These are phyloP conservation scores for Lypha dubia DNA, from an alignment of 2,888 invertebrate genomes.

Conservation along the genomic window DNA sequence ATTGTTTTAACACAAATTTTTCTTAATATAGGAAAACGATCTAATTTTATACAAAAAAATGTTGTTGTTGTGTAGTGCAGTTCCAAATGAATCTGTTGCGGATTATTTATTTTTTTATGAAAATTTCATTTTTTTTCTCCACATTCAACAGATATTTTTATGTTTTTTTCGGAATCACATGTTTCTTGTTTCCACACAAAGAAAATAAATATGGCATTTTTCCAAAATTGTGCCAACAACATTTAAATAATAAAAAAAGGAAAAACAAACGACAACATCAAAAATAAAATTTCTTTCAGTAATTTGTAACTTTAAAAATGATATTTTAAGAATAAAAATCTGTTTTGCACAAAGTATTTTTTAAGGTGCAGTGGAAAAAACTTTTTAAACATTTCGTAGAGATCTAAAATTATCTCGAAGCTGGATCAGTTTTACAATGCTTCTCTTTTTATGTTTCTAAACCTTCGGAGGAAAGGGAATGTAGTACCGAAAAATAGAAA, in stretches of 20 bases:
- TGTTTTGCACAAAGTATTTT: background rate
- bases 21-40: background rate
- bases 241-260: too few species aligned
- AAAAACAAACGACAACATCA: background rate
- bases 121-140: background rate
- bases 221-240: conserved; percentile 21
- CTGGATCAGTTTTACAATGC: too few species aligned
- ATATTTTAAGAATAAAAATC: background rate
- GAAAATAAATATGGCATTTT: conserved; percentile 25
- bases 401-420: too few species aligned
- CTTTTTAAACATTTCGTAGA: too few species aligned
- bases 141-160: background rate
- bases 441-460: too few species aligned
- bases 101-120: background rate
- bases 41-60: background rate
- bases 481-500: too few species aligned
- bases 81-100: background rate
- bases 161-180: background rate
- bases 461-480: too few species aligned
- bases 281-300: conserved; percentile 15
- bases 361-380: background rate
- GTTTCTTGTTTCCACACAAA: background rate
- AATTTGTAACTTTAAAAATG: background rate
- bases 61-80: background rate
- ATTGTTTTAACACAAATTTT: too few species aligned